These are phyloP conservation scores for Phortica okadai DNA, from an alignment of 2,888 invertebrate genomes.

Conservation along the genomic window DNA sequence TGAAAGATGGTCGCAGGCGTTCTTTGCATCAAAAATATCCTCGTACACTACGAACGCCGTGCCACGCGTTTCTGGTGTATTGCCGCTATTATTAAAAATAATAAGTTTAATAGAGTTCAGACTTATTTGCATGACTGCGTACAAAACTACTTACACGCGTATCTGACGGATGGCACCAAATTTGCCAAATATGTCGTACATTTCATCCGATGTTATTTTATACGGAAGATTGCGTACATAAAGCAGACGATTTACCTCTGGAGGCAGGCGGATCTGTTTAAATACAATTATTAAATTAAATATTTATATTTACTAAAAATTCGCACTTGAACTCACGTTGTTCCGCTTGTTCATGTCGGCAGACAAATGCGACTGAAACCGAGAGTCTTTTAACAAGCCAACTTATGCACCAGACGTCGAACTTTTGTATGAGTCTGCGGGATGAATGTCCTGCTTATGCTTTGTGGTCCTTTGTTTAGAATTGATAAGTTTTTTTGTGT, in stretches of 20 bases:
- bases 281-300: slow-evolving; percentile 37
- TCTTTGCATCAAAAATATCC: slow-evolving; percentile 99
- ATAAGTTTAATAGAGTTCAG: neutral
- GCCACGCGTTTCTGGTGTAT: slow-evolving; percentile 97
- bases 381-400: slow-evolving; percentile 18
- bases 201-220: slow-evolving; percentile 99
- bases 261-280: slow-evolving; percentile 94
- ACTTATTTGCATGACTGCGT: neutral
- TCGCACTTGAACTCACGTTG: slow-evolving; percentile 65
- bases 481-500: slow-evolving; percentile 47
- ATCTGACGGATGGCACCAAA: slow-evolving; percentile 99
- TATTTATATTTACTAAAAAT: slow-evolving; percentile 36
- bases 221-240: slow-evolving; percentile 98
- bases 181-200: slow-evolving; percentile 99
- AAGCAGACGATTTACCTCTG: slow-evolving; percentile 97
- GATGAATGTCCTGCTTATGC: slow-evolving; percentile 63
- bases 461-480: slow-evolving; percentile 65
- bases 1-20: slow-evolving; percentile 99
- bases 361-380: slow-evolving; percentile 2
- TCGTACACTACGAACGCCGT: slow-evolving; percentile 99
- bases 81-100: slow-evolving; percentile 81
- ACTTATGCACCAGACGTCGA: slow-evolving; percentile 35
- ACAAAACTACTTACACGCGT: slow-evolving; percentile 86
- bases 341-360: slow-evolving; percentile 73
- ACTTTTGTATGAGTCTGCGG: slow-evolving; percentile 56